These are phyloP conservation scores for Nothocercus nigrocapillus DNA, from an alignment of 2,113 vertebrate genomes.

Conservation along the genomic window DNA sequence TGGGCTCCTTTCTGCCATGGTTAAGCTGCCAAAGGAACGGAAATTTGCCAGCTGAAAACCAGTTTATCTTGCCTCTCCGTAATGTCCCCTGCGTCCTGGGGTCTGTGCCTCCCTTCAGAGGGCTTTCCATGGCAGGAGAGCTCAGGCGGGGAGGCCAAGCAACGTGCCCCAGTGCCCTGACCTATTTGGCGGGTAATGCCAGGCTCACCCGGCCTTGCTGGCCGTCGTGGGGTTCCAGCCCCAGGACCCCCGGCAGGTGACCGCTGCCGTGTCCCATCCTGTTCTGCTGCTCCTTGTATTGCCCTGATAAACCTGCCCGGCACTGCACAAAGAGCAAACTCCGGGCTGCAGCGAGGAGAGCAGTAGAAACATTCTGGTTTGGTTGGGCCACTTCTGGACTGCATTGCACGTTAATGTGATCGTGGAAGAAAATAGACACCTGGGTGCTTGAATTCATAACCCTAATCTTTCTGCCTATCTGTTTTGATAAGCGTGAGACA, in stretches of 20 bases:
- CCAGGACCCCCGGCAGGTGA: not conserved
- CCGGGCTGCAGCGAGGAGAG: not conserved
- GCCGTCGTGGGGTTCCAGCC: not conserved
- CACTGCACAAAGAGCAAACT: accelerated
- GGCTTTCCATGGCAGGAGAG: not conserved
- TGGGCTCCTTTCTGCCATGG: not conserved
- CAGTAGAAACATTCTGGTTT: not conserved
- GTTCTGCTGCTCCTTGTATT: not conserved
- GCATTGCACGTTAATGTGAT: accelerated
- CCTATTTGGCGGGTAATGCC: accelerated
- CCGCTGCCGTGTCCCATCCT: not conserved
- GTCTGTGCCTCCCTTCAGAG: not conserved
- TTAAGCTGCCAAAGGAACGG: not conserved
- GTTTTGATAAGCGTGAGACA: accelerated
- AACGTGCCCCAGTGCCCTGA: not conserved
- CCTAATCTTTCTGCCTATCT: not conserved
- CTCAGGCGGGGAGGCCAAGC: not conserved
- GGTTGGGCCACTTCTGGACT: not conserved
- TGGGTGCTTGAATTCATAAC: not conserved
- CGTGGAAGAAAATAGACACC: not conserved
- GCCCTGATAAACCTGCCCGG: accelerated
- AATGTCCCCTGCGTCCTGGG: not conserved
- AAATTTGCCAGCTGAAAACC: not conserved
- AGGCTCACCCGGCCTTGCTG: not conserved
- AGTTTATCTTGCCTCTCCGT: not conserved